Conservation (phyloP, 2,113 vertebrate genomes). For the Gorsachius goisagi region DNA sequence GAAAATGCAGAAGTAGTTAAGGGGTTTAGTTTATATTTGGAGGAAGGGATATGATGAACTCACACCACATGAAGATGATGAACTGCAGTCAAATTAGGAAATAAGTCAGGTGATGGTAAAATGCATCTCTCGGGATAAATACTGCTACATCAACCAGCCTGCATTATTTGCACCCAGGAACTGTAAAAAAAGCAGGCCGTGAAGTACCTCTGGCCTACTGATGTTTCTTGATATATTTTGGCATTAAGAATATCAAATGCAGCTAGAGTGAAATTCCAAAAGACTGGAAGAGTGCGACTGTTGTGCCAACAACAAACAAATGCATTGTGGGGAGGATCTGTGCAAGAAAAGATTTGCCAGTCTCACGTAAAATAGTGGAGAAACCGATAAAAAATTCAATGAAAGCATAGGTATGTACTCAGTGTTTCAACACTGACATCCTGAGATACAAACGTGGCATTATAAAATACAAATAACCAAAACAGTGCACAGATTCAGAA, state of each 20-base stretch:
- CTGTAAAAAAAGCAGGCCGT: background rate
- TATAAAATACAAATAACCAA: background rate
- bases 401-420: background rate
- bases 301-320: background rate
- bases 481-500: background rate
- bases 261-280: background rate
- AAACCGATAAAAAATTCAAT: background rate
- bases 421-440: background rate
- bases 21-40: background rate
- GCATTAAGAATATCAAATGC: background rate
- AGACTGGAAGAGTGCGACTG: background rate
- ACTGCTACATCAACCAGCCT: background rate
- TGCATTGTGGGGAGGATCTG: background rate
- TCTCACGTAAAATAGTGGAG: background rate
- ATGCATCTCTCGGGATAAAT: background rate
- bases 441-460: background rate
- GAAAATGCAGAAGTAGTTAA: conserved; percentile 43
- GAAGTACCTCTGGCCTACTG: background rate
- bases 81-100: background rate
- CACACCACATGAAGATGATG: conserved; percentile 31
- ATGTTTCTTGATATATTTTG: background rate
- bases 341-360: background rate
- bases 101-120: conserved; percentile 7
- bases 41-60: background rate
- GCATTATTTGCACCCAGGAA: background rate